Conservation (phyloP, 1,140 invertebrate species). For the Watersipora subatra region DNA sequence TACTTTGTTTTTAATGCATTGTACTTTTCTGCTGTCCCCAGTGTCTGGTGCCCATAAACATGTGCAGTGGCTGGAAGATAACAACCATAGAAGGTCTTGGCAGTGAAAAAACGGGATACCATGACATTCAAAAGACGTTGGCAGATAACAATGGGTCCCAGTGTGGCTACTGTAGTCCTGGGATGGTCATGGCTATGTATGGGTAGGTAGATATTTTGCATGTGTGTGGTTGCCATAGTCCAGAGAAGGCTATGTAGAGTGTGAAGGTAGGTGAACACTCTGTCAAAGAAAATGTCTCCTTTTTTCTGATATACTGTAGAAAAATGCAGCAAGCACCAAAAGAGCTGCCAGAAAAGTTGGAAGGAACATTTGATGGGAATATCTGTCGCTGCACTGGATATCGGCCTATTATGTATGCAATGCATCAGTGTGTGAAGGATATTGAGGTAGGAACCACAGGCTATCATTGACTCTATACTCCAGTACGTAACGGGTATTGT, state of each 20-base stretch:
- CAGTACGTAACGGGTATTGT: too few species aligned
- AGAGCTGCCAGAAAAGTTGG: slow-evolving; percentile 22
- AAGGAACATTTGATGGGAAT: slow-evolving; percentile 28
- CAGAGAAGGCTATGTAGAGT: too few species aligned
- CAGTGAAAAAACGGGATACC: slow-evolving; percentile 40
- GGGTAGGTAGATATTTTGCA: slow-evolving; percentile 18
- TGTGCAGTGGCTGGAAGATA: slow-evolving; percentile 59
- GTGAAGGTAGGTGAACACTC: too few species aligned
- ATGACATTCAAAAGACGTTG: slow-evolving; percentile 22
- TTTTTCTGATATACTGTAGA: slow-evolving; percentile 10
- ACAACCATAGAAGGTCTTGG: slow-evolving; percentile 66
- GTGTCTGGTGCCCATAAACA: slow-evolving; percentile 56
- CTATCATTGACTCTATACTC: too few species aligned
- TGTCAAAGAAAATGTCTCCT: too few species aligned
- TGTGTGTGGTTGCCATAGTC: too few species aligned
- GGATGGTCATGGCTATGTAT: slow-evolving; percentile 34
- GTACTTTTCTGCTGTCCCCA: slow-evolving; percentile 24
- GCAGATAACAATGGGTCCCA: slow-evolving; percentile 29
- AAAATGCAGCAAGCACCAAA: slow-evolving; percentile 18
- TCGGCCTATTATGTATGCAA: slow-evolving; percentile 12
- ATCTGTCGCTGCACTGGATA: slow-evolving; percentile 33
- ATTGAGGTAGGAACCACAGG: background rate
- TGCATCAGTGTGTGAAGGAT: slow-evolving; percentile 2
- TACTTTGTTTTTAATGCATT: too few species aligned
- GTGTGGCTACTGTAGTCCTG: slow-evolving; percentile 47